Conservation (phyloP, 2,888 invertebrate species). For the Oligia latruncula region DNA sequence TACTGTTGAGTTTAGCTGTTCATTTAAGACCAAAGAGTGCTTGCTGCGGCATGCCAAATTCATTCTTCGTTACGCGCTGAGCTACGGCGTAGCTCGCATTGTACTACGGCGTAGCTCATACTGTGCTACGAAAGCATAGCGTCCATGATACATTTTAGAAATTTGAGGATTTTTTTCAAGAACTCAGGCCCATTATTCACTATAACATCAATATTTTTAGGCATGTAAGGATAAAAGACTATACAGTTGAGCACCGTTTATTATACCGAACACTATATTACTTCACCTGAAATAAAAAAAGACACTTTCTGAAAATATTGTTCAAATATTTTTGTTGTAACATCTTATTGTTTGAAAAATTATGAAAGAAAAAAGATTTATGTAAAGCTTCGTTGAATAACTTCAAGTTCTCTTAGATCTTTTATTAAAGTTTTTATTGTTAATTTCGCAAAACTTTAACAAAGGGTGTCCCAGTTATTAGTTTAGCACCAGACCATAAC, state of each 20-base stretch:
- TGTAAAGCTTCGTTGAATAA: constrained; percentile 11
- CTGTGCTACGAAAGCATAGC: background rate
- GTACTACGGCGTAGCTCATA: background rate
- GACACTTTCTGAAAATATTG: background rate
- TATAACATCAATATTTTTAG: background rate
- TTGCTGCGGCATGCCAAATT: background rate
- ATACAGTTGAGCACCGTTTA: background rate
- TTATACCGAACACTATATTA: background rate
- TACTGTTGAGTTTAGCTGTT: background rate
- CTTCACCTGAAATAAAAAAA: background rate
- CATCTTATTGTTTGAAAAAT: background rate
- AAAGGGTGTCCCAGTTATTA: constrained; percentile 29
- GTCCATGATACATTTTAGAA: background rate
- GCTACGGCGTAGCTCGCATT: background rate
- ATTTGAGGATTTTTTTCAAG: background rate
- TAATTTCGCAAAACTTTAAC: constrained; percentile 29
- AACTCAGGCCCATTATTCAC: background rate
- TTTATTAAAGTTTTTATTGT: constrained; percentile 35
- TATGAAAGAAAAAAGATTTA: background rate
- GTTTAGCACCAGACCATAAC: background rate
- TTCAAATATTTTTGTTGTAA: background rate
- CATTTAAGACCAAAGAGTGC: background rate
- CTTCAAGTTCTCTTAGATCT: constrained; percentile 28
- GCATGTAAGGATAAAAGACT: background rate
- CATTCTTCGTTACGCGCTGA: background rate